Evolutionary conservation across 2,113 vertebrate genomes (phyloP), one percentile per base, ranked within the genome.

Genomic region (Petroica traversi): DNA sequence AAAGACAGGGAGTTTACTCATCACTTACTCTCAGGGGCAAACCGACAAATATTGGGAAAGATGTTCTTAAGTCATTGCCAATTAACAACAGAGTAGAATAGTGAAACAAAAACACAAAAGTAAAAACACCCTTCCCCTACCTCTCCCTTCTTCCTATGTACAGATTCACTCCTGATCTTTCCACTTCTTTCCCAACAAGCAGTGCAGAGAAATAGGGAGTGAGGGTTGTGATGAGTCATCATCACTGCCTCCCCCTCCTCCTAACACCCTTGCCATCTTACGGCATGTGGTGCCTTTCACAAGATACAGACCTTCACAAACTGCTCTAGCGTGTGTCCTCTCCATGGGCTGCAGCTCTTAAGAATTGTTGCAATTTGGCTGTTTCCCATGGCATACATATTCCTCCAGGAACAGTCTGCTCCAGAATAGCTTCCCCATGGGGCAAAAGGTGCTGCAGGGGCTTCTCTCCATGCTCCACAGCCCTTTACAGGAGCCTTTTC

Each of bases 391-490:
- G 6, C 12, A 33, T 11, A 33, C 14, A 72, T 14, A 43, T n/a
- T n/a, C 67, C 12, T 57, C 31, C 12, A 45, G 28, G 51, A 73
- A 17, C 5, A 66, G 15, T 38, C 13, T 90, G 8, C 3, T 51
- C 8, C 36, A 69, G 8, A 1, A 1, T 14, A 5, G 4, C 3
- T 74, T 8, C 15, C 17, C 28, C 2, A 1, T 1, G 2, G 8
- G 29, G 11, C 10, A 52, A 40, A 14, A 33, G 5, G 2, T 85
- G 3, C 75, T 61, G 6, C 49, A 31, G 11, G 29, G 38, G 4
- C 0, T 73, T 3, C 9, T 6, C 2, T 77, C 38, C 1, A 2
- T 1, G 1, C 9, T 38, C 8, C 40, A 18, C 19, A 51, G 33
- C 6, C 26, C 14, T 33, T 41, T 11, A 11, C 14, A 91, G 24